Conservation (phyloP, 2,797 vertebrate species). For the Typhlichthys eigenmanni region DNA sequence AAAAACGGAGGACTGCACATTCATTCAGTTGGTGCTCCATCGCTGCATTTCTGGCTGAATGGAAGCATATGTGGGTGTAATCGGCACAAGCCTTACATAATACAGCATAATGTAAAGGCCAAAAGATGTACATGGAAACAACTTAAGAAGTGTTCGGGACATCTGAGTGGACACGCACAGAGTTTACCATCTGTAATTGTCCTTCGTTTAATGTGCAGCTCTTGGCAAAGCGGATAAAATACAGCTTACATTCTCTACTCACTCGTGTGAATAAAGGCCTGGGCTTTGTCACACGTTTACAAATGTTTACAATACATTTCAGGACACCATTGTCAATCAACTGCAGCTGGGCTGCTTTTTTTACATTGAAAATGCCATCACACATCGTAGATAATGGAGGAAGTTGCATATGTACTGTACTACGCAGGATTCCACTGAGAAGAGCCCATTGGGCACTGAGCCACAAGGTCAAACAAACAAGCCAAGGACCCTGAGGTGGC, state of each 20-base stretch:
- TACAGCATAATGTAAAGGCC: conserved; percentile 18
- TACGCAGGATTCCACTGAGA: conserved; percentile 19
- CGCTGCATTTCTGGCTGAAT: conserved; percentile 21
- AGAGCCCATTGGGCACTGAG: conserved; percentile 41
- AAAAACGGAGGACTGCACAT: conserved; percentile 21
- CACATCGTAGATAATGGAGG: conserved; percentile 25
- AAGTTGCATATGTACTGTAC: neutral
- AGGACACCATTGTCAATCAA: conserved; percentile 50
- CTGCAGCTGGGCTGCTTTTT: conserved; percentile 37
- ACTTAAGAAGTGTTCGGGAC: conserved; percentile 9
- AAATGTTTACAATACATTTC: conserved; percentile 71
- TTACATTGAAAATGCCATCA: conserved; percentile 52
- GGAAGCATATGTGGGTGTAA: conserved; percentile 21
- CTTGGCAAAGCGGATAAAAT: neutral
- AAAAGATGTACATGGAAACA: conserved; percentile 24
- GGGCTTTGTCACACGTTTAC: conserved; percentile 64
- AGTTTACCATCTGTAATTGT: conserved; percentile 53
- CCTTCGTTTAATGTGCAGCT: conserved; percentile 24
- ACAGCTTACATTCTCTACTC: conserved; percentile 39
- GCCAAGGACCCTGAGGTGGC: conserved; percentile 39
- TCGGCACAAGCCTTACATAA: conserved; percentile 11
- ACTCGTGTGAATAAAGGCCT: conserved; percentile 43
- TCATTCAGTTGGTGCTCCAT: conserved; percentile 18
- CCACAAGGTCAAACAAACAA: conserved; percentile 64
- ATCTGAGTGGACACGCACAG: conserved; percentile 28